Base-by-base conservation (phyloP, 2,888 invertebrate genomes). In the Lochmaea capreae region DNA sequence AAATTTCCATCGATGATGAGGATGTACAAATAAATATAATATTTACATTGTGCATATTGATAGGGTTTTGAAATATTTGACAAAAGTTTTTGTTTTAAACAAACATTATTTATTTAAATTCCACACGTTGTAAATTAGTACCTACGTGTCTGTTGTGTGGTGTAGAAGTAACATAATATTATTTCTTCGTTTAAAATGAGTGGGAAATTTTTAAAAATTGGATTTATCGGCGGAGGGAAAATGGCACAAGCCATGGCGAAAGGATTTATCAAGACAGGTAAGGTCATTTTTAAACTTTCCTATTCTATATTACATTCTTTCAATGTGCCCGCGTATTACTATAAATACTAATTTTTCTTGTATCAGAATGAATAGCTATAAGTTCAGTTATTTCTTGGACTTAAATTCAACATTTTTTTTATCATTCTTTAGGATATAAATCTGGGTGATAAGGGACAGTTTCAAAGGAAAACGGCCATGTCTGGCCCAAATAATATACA, bases 221-320 rank as follows among this genome's bases (percentile, higher is more conserved):
- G 97, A 3, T 97, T 97, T 85, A 90, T 97, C 62, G 97, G 97
- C 2, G 97, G 95, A 43, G 97, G 97, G 14, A 94, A 94, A 85
- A 93, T 97, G 91, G 97, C 97, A 0, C 96, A 95, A 84, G 97
- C 97, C 0, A 88, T 97, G 84, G 96, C 96, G 10, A 94, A 94
- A 86, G 97, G 97, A 77, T 95, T 97, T 81, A 93, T 97, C 82
- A 90, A 93, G 71, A 92, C 96, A 83, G 97, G 97, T 95, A 89
- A 88, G 83, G 81, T 59, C 18, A 49, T 33, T 33, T 33, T 33
- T 33, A 33, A 33, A 33, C 33, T 33, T 33, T 46, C 8, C 6
- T 33, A 33, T 33, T 5, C 22, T 22, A 22, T 22, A 12, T 46
- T 46, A 0, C 11, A 46, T 14, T 12, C 46, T 46, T 46, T 46